Evolutionary conservation across 2,797 vertebrate genomes (phyloP).

Genomic region (Microhierax caerulescens): DNA sequence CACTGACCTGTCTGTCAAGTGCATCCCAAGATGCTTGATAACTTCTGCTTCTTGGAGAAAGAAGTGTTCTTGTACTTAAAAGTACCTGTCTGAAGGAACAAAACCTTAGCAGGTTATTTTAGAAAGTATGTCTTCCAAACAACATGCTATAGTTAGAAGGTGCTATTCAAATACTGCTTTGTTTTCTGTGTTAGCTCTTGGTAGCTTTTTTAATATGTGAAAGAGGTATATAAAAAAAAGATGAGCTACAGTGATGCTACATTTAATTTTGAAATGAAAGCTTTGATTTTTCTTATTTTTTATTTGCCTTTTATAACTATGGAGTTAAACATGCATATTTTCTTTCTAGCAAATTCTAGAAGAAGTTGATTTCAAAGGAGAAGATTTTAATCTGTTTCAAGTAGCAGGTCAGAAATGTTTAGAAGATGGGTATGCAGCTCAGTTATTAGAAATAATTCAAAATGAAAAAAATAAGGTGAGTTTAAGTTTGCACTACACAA

Average conservation of each 20-base stretch:
- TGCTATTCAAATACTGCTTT: not conserved
- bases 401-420: constrained; percentile 86
- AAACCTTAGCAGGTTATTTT: not conserved
- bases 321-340: not conserved
- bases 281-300: not conserved
- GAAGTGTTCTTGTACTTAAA: not conserved
- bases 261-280: not conserved
- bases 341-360: constrained; percentile 84
- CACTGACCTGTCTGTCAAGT: not conserved
- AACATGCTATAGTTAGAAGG: not conserved
- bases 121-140: not conserved
- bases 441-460: constrained; percentile 88
- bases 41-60: not conserved
- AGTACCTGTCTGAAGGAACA: not conserved
- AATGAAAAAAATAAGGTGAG: constrained; percentile 92
- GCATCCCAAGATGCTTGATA: not conserved
- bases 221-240: not conserved
- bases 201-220: not conserved
- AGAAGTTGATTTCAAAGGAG: constrained; percentile 84
- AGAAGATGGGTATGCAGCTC: constrained; percentile 84
- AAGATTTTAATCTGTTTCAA: constrained; percentile 88
- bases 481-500: not conserved
- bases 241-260: not conserved
- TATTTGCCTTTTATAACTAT: not conserved
- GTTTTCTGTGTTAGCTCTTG: not conserved